A percentile compares a stretch with the other conserved stretches of the same genome.
phyloP scores from a whole-genome alignment of 2,888 invertebrate species.

The Drosophila birchii region DNA sequence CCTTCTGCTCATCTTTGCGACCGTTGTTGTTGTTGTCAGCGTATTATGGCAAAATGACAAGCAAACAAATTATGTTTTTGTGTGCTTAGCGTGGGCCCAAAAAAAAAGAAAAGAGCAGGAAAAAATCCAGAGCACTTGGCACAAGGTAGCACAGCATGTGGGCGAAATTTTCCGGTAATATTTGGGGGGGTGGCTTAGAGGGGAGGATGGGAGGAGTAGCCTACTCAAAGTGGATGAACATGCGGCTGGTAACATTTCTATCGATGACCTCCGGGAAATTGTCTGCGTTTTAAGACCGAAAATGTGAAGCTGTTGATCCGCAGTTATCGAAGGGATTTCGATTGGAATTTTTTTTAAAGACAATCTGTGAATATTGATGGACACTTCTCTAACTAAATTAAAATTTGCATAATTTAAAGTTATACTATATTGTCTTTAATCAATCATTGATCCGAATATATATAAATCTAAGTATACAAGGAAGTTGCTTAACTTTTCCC shows the following conservation, averaged over 20 bases:
- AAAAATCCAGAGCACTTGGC: slow-evolving; percentile 57
- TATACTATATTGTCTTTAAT: neutral
- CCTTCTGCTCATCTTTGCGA: slow-evolving; percentile 7
- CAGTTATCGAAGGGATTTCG: neutral
- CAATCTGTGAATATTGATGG: neutral
- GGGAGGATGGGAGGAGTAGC: neutral
- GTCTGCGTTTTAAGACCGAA: neutral
- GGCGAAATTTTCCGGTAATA: neutral
- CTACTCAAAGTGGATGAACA: slow-evolving; percentile 51
- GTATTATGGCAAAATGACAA: slow-evolving; percentile 70
- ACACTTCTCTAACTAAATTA: neutral
- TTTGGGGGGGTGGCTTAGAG: neutral
- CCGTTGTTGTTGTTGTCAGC: slow-evolving; percentile 69
- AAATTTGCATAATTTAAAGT: neutral
- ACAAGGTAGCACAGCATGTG: slow-evolving; percentile 40
- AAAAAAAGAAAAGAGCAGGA: slow-evolving; percentile 39
- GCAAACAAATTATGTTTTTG: slow-evolving; percentile 77
- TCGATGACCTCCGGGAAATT: slow-evolving; percentile 26
- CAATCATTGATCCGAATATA: neutral
- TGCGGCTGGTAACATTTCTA: slow-evolving; percentile 61
- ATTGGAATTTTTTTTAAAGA: neutral
- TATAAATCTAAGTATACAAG: neutral
- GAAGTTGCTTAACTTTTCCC: neutral
- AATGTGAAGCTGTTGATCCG: neutral
- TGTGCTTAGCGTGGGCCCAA: slow-evolving; percentile 62